These are phyloP conservation scores for Boloria selene DNA, from an alignment of 2,888 invertebrate species.

Conservation along the genomic window DNA sequence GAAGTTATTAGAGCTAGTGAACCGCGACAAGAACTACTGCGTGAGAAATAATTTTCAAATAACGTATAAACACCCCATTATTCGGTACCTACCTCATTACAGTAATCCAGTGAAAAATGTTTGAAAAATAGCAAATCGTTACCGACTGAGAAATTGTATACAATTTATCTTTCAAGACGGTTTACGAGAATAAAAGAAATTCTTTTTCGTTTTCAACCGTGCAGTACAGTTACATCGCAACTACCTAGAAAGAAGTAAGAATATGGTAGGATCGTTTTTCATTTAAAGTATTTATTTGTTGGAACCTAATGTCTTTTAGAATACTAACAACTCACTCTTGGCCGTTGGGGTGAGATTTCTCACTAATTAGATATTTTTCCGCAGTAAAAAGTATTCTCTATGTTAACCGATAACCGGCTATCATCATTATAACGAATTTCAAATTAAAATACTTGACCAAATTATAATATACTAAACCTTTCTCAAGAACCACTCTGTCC, in stretches of 20 bases:
- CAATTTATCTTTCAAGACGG: slow-evolving; percentile 15
- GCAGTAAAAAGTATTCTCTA: too few relatives aligned
- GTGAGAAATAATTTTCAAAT: neutral
- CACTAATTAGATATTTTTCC: too few relatives aligned
- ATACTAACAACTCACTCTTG: too few relatives aligned
- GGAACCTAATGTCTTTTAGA: too few relatives aligned
- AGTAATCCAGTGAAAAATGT: slow-evolving; percentile 22
- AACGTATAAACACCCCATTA: neutral
- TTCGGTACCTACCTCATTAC: slow-evolving; percentile 4
- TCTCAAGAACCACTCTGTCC: too few relatives aligned
- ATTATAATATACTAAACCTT: too few relatives aligned
- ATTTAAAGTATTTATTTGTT: neutral
- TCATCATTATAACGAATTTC: too few relatives aligned
- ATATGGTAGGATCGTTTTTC: neutral
- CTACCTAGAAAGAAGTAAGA: neutral
- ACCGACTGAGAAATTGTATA: slow-evolving; percentile 15
- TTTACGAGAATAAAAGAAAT: slow-evolving; percentile 1
- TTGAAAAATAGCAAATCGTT: slow-evolving; percentile 20
- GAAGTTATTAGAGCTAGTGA: neutral
- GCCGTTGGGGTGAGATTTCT: too few relatives aligned
- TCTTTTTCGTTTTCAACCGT: slow-evolving; percentile 7
- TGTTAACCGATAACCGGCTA: too few relatives aligned
- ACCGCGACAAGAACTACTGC: neutral
- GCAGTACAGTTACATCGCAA: too few relatives aligned
- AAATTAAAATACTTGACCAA: too few relatives aligned